Evolutionary conservation across 2,797 vertebrate species (phyloP), one percentile per base, ranked within the genome.

Genomic region (Steatocranus sp.): DNA sequence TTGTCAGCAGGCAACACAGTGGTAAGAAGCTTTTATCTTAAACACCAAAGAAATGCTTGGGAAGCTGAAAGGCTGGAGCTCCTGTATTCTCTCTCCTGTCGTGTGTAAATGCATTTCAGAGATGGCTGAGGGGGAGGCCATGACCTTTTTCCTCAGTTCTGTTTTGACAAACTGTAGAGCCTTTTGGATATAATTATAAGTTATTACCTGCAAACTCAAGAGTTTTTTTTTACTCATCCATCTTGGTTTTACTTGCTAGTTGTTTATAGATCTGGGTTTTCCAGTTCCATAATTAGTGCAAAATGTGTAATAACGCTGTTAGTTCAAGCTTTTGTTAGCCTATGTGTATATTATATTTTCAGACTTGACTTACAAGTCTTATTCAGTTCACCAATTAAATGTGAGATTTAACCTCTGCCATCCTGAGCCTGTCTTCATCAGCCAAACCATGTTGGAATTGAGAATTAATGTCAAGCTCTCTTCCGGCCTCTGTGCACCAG

Each of bases 1-100:
- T 51, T 85, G 80, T 82, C 81, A 82, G 78, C 81, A 58, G 78
- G 58, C 9, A 15, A 41, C 82, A 53, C 83, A 76, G 82, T 66
- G 3, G 43, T 25, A 30, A 74, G 18, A 88, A 51, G 74, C 81
- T 85, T 89, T 87, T 81, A 84, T 84, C 68, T 82, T 66, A 70
- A 81, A 34, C 53, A 73, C 34, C 66, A 85, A 30, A 86, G 75
- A 56, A 75, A 61, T 36, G 36, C 58, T 54, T 3, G 51, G 51
- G 54, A 81, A 76, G 51, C 48, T 61, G 51, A 78, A 49, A 11
- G 20, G 41, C 75, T 82, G 80, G 36, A 48, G 70, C 23, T 61
- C 6, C 9, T 61, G 74, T 36, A 6, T 76, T 74, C 53, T 75
- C 18, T 50, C 38, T 11, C 49, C 73, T 84, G 48, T 32, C 5